Percentiles rank a stretch among this genome's conserved stretches.
Evolutionary conservation across 2,113 vertebrate genomes (phyloP).

Genomic region (Fulmarus glacialis): DNA sequence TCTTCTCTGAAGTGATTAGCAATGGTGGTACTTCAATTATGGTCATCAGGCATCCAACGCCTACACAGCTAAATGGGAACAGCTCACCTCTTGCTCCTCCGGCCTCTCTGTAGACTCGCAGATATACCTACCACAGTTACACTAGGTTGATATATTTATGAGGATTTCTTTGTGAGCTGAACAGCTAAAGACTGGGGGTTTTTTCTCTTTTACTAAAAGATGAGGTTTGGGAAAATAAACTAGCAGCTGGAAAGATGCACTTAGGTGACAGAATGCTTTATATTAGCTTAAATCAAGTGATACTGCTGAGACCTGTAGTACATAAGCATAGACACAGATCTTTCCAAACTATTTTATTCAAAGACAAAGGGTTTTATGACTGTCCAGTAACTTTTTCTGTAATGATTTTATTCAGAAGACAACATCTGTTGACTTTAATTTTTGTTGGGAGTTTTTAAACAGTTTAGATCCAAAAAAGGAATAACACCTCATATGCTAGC

Average conservation of each 20-base stretch:
- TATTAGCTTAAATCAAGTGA: background rate
- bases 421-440: background rate
- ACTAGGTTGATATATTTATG: background rate
- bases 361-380: background rate
- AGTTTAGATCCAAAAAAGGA: background rate
- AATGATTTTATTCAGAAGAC: background rate
- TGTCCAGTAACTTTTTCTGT: background rate
- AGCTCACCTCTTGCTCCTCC: background rate
- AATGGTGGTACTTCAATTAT: background rate
- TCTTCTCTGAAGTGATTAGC: background rate
- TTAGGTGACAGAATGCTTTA: background rate
- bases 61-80: background rate
- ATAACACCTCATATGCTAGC: background rate
- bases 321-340: background rate
- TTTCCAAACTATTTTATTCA: background rate
- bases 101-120: background rate
- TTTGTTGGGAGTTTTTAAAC: background rate
- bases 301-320: background rate
- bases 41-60: background rate
- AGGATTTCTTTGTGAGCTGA: background rate
- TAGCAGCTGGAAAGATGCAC: background rate
- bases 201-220: background rate
- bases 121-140: background rate
- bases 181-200: fast-evolving
- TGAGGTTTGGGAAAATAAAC: background rate